Evolutionary conservation across 2,888 invertebrate species (phyloP).

Genomic region (Seira musarum): DNA sequence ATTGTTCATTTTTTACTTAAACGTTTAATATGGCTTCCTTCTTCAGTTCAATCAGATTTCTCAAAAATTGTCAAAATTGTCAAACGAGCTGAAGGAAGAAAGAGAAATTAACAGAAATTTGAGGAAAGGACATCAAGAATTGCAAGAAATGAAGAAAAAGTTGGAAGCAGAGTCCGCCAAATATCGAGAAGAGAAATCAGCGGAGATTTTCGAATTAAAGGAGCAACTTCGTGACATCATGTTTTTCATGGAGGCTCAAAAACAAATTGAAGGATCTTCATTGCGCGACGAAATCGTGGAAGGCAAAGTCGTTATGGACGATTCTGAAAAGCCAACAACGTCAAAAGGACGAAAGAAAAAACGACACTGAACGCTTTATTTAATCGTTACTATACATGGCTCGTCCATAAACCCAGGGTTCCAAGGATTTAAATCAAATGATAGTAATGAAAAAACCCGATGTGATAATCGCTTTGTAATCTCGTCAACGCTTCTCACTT

Average conservation of each 20-base stretch:
- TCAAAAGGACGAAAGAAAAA: constrained; percentile 39
- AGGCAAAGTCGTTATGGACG: constrained; percentile 77
- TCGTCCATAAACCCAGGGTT: too few relatives aligned
- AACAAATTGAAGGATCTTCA: constrained; percentile 76
- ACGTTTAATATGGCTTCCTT: constrained; percentile 30
- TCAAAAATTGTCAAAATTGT: constrained; percentile 77
- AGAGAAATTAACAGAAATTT: constrained; percentile 86
- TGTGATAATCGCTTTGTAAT: too few relatives aligned
- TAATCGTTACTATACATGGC: too few relatives aligned
- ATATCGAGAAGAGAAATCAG: constrained; percentile 72
- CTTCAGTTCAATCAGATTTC: constrained; percentile 68
- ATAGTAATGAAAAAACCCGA: too few relatives aligned
- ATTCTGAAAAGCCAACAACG: constrained; percentile 22
- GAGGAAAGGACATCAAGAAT: constrained; percentile 82
- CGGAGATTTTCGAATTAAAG: constrained; percentile 85
- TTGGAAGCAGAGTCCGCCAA: constrained; percentile 75
- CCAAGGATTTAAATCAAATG: too few relatives aligned
- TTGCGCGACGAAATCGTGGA: constrained; percentile 77
- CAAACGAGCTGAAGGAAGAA: constrained; percentile 86
- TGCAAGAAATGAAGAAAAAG: constrained; percentile 78
- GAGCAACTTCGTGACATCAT: constrained; percentile 97
- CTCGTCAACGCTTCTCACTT: too few relatives aligned
- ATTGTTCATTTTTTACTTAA: too few relatives aligned
- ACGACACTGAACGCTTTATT: constrained; percentile 15
- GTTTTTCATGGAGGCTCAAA: constrained; percentile 95